Evolutionary conservation across 2,797 vertebrate species (phyloP).

Genomic region (Sebastes goodei): DNA sequence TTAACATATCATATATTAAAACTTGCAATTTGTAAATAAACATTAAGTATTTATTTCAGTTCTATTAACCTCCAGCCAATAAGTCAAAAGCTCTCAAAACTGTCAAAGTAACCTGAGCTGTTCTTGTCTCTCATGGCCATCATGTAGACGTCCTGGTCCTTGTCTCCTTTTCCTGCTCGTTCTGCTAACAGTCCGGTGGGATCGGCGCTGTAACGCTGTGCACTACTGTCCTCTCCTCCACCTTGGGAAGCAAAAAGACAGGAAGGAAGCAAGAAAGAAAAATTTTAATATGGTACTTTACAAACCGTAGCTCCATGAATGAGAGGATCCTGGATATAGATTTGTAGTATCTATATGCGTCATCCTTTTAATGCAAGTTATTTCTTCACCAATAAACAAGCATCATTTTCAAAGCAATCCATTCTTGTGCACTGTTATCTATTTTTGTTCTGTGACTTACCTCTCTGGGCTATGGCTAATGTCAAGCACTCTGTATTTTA

Average conservation of each 20-base stretch:
- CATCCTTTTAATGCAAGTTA: neutral
- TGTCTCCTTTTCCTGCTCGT: conserved; percentile 84
- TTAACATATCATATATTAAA: neutral
- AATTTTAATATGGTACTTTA: neutral
- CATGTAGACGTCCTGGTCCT: conserved; percentile 91
- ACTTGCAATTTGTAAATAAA: neutral
- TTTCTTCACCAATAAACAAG: neutral
- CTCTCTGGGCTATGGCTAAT: neutral
- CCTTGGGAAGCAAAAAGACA: conserved; percentile 39
- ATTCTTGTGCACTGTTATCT: neutral
- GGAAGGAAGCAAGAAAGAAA: neutral
- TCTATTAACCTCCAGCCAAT: neutral
- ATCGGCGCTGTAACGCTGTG: conserved; percentile 96
- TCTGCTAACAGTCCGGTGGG: conserved; percentile 90
- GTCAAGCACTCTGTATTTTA: neutral
- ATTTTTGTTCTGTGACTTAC: neutral
- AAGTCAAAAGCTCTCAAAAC: neutral
- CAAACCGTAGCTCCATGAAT: neutral
- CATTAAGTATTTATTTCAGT: neutral
- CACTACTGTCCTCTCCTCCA: conserved; percentile 87
- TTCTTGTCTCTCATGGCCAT: conserved; percentile 90
- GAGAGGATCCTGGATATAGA: neutral
- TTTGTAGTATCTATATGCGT: neutral
- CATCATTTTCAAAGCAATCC: neutral
- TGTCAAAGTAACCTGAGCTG: conserved; percentile 85